phyloP scores from a whole-genome alignment of 1,140 invertebrate genomes.

The Phortica variegata region DNA sequence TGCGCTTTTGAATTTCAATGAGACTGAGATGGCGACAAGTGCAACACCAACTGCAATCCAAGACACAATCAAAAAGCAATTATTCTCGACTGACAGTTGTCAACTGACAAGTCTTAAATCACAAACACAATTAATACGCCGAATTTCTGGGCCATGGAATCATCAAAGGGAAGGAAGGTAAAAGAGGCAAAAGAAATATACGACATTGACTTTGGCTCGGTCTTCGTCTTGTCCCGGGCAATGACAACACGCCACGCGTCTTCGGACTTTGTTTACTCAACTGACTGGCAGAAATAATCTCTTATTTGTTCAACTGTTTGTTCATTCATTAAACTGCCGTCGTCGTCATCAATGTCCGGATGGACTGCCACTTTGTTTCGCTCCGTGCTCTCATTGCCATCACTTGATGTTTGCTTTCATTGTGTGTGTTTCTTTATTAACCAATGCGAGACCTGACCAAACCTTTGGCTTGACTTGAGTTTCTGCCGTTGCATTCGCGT shows the following conservation, averaged over 20 bases:
- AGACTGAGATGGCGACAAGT: not conserved
- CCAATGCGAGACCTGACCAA: no score
- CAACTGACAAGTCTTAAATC: slow-evolving; percentile 37
- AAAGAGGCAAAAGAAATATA: no score
- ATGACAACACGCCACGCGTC: no score
- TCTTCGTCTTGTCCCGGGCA: no score
- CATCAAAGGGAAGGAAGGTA: no score
- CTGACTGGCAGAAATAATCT: slow-evolving; percentile 41
- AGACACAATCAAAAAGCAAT: slow-evolving; percentile 54
- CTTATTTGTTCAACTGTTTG: slow-evolving; percentile 33
- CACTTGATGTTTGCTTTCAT: slow-evolving; percentile 29
- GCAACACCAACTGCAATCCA: slow-evolving; percentile 24
- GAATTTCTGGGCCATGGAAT: no score
- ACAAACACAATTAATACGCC: slow-evolving; percentile 50
- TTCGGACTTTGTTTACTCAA: no score
- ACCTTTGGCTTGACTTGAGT: no score
- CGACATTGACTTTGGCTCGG: no score
- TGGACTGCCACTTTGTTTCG: no score
- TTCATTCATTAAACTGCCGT: slow-evolving; percentile 40
- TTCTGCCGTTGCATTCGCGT: no score
- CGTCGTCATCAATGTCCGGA: slow-evolving; percentile 5
- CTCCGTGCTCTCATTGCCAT: no score
- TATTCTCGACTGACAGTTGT: slow-evolving; percentile 27
- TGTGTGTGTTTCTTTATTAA: slow-evolving; percentile 12
- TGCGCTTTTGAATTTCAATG: not conserved